Base-by-base conservation (phyloP, 37 sponge, comb jelly and placozoan species). In the Lycopodina hypogea region DNA sequence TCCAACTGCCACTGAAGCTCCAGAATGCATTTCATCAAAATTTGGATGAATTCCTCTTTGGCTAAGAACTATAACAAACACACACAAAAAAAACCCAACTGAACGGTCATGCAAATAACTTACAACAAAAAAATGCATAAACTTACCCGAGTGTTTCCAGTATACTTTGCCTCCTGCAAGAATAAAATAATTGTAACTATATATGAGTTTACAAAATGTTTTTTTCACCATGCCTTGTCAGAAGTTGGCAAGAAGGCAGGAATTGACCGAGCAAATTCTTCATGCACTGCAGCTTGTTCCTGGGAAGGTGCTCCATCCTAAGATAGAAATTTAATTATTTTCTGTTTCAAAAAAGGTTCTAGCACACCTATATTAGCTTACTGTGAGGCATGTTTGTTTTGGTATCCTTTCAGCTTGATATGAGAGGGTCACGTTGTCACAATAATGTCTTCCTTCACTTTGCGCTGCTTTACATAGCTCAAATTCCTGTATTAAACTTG, bases 401-500 rank as follows among this genome's bases (percentile, higher is more conserved):
- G 97, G 97, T 88, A 96, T 91, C 52, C 87, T 73, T 76, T 96
- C 95, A 2, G 83, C 93, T 40, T 96, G 97, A 67, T 96, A 96
- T 48, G 89, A 82, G 72, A 91, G 80, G 24, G 86, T 88, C 1
- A 51, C 69, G 56, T 86, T 78, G 80, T 96, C 88, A 66, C 88
- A 89, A 69, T 96, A 96, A 57, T 88, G 62, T 36, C 91, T 56
- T 15, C 93, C 87, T 53, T 89, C 93, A 87, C 42, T 68, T 1
- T 90, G 83, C 26, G 94, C 94, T 66, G 63, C 60, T 69, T 95
- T 89, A 38, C 96, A 82, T 19, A 83, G 50, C 28, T 95, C 96
- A 80, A 85, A 89, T 50, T 95, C 96, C 96, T 94, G 62, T 1
- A 58, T 0, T 3, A 4, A 39, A 39, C 39, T 35, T 42, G 50